Evolutionary conservation across 1,140 invertebrate species (phyloP).

Genomic region (Anagrus nilaparvatae): DNA sequence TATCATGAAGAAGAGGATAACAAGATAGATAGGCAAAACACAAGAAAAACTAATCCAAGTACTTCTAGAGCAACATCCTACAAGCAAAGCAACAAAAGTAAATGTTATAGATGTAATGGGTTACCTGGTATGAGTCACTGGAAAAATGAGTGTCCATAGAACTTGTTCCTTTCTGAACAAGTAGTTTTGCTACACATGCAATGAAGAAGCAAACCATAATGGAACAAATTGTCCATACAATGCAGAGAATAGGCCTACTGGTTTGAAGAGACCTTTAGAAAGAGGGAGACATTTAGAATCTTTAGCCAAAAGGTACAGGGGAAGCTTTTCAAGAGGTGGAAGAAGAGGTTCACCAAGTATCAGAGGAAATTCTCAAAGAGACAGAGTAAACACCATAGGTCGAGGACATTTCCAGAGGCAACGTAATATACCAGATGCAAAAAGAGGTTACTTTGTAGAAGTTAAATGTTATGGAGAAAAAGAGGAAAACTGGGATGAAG

Average conservation of each 20-base stretch:
- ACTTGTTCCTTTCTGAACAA: not conserved
- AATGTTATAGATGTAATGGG: too few species aligned
- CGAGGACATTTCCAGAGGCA: too few species aligned
- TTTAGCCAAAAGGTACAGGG: not conserved
- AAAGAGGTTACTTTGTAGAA: not conserved
- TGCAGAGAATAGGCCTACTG: conserved; percentile 1
- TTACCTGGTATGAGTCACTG: conserved; percentile 10
- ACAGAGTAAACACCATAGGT: too few species aligned
- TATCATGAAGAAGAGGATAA: conserved; percentile 8
- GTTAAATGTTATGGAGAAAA: not conserved
- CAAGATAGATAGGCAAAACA: conserved; percentile 7
- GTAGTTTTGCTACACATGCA: conserved; percentile 14
- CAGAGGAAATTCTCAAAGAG: too few species aligned
- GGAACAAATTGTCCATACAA: not conserved
- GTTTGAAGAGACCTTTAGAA: not conserved
- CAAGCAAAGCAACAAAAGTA: too few species aligned
- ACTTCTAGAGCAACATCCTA: too few species aligned
- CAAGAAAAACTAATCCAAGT: too few species aligned
- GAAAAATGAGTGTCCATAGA: conserved; percentile 1
- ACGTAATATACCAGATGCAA: too few species aligned
- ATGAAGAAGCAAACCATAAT: not conserved
- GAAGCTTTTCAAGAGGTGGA: not conserved
- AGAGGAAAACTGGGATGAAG: not conserved
- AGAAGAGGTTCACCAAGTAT: too few species aligned
- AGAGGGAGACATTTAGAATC: not conserved